Evolutionary conservation across 2,888 invertebrate species (phyloP).

Genomic region (Athrips mouffetella): DNA sequence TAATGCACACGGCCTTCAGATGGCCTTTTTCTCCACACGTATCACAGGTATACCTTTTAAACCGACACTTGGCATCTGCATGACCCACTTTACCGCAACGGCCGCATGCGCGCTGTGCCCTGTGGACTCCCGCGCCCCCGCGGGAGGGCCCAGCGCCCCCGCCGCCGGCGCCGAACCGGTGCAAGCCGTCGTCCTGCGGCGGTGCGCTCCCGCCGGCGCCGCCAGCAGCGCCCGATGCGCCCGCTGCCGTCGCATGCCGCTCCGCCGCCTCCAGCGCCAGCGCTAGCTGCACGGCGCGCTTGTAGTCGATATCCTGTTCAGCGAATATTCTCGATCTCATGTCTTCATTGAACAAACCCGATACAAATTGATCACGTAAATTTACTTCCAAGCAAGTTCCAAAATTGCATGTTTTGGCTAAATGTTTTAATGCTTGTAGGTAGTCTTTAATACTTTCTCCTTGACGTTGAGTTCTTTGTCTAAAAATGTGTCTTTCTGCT

Average conservation of each 20-base stretch:
- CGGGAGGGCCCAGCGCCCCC: conserved; percentile 14
- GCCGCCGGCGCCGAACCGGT: background rate
- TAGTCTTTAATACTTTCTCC: conserved; percentile 1
- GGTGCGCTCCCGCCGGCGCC: background rate
- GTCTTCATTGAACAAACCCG: background rate
- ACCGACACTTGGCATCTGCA: conserved; percentile 10
- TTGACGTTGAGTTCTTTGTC: conserved; percentile 19
- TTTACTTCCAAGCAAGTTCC: conserved; percentile 22
- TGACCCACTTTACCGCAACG: conserved; percentile 13
- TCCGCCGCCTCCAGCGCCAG: no score
- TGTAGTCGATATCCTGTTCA: no score
- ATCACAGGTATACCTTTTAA: conserved; percentile 16
- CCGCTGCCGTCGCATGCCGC: no score
- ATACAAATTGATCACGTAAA: no score
- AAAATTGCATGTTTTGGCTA: conserved; percentile 27
- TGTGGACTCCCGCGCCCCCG: conserved; percentile 4
- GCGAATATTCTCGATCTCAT: no score
- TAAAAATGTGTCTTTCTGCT: conserved; percentile 27
- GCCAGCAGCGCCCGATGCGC: no score
- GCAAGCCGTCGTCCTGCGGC: background rate
- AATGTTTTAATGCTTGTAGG: conserved; percentile 3
- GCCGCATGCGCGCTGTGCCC: conserved; percentile 4
- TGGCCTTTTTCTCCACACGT: conserved; percentile 14
- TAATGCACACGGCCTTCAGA: conserved; percentile 14
- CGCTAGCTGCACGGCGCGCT: no score